Evolutionary conservation across 2,888 invertebrate genomes (phyloP), one percentile per base, ranked within the genome.

Genomic region (Hirudinaria manillensis): DNA sequence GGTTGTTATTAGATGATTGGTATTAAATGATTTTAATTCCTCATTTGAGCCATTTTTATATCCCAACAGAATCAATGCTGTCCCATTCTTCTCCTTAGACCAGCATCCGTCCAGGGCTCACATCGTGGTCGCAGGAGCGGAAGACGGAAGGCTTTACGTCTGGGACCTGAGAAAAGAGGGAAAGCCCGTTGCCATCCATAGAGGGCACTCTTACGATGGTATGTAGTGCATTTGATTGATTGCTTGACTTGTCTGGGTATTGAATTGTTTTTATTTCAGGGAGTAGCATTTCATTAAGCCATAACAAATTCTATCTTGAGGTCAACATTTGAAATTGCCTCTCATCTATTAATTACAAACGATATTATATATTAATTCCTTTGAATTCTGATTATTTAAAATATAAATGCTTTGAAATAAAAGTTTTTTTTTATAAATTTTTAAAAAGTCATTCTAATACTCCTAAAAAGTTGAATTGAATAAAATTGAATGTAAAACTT

Each of bases 31-130:
- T 61, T 19, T n/a, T 6, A 24, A 61, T 16, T 45, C 16, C 3
- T 45, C 3, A 45, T 45, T n/a, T n/a, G n/a, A n/a, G n/a, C n/a
- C n/a, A n/a, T n/a, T n/a, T 53, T 55, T 75, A 7, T 16, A 71
- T 72, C 56, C 66, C 77, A 80, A 3, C 77, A 85, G 85, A 38
- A 84, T 84, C 66, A 84, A 84, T 32, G 81, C 78, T 21, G 77
- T 82, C 75, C 77, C 89, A 89, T 86, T 88, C 89, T 77, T 90
- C 0, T 90, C 91, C 82, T 87, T 94, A 70, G 88, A 90, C 27
- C 90, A 89, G 80, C 94, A 95, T 85, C 94, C 94, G 0, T 92
- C 92, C 19, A 94, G 95, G 82, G 89, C 91, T 0, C 93, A 95
- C 83, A 89, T 94, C 51, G 88, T 90, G 24, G 88, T 93, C 0